Evolutionary conservation across 2,113 vertebrate species (phyloP), one percentile per base, ranked within the genome.

Genomic region (Seriola aureovittata): DNA sequence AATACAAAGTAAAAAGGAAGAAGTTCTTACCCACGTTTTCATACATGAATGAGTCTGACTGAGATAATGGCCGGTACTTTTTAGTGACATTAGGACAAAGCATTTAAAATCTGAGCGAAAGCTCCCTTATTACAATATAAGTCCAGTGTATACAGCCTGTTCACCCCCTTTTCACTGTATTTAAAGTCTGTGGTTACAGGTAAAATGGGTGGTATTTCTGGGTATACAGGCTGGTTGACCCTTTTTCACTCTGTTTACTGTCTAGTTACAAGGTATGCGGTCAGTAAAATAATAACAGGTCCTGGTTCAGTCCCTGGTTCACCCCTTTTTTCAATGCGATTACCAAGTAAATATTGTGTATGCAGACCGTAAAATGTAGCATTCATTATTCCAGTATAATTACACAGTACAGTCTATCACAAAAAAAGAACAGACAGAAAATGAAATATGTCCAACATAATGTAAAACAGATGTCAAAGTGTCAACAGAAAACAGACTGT

Each of bases 101-200:
- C 66, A 34, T 52, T 69, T 69, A 52, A 34, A 34, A 34, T 19
- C 19, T n/a, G 32, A 50, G 21, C 16, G 11, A 54, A 55, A 52
- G 67, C 50, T 54, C 19, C 19, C 38, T 52, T 34, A 57, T 23
- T 57, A 36, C 17, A 36, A 10, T 38, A 12, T 34, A 42, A 70
- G 57, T n/a, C n/a, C 11, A 42, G 13, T 5, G 2, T 50, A 21
- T 54, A 29, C 36, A 34, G 8, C 32, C 58, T n/a, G 34, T 32
- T 40, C 64, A 13, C 25, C 3, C 19, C 54, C 32, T 78, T 68
- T 69, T 58, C 38, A 13, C 38, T 55, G 46, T 71, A 70, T n/a
- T 79, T 55, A 34, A 14, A 19, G 34, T 44, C 32, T 78, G 42
- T 23, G 42, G 46, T 60, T 60, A 78, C 44, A 50, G 32, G n/a